Evolutionary conservation across 2,113 vertebrate species (phyloP), one percentile per base, ranked within the genome.

Genomic region (Tricholaema leucomelas): DNA sequence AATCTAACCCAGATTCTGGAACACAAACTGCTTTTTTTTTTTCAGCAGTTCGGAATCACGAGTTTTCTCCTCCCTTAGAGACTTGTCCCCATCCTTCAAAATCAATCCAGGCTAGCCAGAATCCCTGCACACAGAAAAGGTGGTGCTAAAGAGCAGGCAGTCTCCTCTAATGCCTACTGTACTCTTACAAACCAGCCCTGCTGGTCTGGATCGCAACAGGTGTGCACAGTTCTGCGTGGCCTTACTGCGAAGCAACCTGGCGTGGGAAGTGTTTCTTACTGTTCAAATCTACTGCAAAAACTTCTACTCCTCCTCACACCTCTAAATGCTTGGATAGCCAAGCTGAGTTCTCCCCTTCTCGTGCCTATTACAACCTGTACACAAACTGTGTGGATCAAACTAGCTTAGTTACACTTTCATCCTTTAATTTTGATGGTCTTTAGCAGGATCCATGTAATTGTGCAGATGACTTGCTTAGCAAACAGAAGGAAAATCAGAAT

Each of bases 1-100:
- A 93, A 89, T 18, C 72, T 84, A 90, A 90, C 58, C 35, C 76
- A 88, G 54, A 85, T 81, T 93, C 73, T 28, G 12, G 56, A 92
- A 91, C 35, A 64, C 15, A 69, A 24, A 42, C 71, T 72, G 50
- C 74, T 87, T 44, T 27, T 54, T 76, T 90, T 27, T 90, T 77
- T 54, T 27, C 21, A 83, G 59, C 61, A 89, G 33, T 52, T 84
- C 44, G 61, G 18, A 42, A 64, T 81, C 54, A 33, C 35, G 38
- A 67, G 21, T 10, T 65, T 63, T 67, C 6, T 8, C 5, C 2
- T 38, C 19, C 31, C 28, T 35, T 55, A 59, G 24, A 82, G 33
- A 71, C 28, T 83, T 67, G 69, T 28, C 44, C 4, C 59, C 18
- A 54, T 36, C 12, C 33, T 81, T 58, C 35, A 48, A 86, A 66